Evolutionary conservation across 1,140 invertebrate genomes (phyloP).

Genomic region (Trachymyrmex cornetzi): DNA sequence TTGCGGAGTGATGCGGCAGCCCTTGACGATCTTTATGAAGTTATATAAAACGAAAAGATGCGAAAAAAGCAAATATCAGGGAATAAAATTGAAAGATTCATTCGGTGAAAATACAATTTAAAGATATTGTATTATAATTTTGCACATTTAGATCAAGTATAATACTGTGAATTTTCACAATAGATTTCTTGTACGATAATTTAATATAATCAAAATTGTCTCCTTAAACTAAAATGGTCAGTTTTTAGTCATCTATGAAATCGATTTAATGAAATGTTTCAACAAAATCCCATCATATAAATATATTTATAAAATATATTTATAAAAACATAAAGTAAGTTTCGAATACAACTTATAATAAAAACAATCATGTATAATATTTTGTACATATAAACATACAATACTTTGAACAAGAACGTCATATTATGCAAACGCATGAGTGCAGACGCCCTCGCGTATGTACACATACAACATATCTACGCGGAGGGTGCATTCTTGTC

Average conservation of each 20-base stretch:
- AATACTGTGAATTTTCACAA: neutral
- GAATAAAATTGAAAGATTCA: neutral
- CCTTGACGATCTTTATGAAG: constrained; percentile 41
- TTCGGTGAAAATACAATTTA: neutral
- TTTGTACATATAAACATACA: neutral
- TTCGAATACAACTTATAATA: neutral
- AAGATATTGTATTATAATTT: constrained; percentile 13
- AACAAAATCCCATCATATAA: neutral
- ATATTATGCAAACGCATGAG: constrained; percentile 18
- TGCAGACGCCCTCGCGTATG: constrained; percentile 29
- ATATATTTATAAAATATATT: neutral
- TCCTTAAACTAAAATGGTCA: neutral
- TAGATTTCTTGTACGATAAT: neutral
- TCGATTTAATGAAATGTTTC: neutral
- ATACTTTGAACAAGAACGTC: constrained; percentile 2
- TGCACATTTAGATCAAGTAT: neutral
- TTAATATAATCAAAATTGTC: neutral
- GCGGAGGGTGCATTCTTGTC: constrained; percentile 5
- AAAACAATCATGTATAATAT: neutral
- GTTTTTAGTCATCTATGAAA: neutral
- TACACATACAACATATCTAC: constrained; percentile 19
- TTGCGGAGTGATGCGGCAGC: constrained; percentile 26
- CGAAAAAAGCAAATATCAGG: constrained; percentile 15
- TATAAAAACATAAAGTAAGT: neutral
- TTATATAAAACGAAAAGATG: constrained; percentile 45